Percentiles rank a stretch among this genome's conserved stretches.
These are phyloP conservation scores for Pyrrhura leucotis DNA, from an alignment of 2,797 vertebrate genomes.

Conservation along the genomic window DNA sequence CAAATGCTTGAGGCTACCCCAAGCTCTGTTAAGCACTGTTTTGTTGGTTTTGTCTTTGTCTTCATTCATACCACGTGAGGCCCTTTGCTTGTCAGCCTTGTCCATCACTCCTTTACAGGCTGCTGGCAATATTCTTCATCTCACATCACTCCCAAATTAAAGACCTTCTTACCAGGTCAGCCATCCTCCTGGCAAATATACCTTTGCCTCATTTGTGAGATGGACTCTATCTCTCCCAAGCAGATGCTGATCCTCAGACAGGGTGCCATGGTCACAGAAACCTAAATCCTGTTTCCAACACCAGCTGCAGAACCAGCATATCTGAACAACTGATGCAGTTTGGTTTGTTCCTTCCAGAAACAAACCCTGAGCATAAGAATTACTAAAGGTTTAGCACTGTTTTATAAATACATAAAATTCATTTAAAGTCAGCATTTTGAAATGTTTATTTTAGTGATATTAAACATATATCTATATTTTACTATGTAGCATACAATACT, in stretches of 20 bases:
- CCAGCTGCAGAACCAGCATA: not conserved
- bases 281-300: not conserved
- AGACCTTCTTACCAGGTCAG: not conserved
- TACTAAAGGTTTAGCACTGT: not conserved
- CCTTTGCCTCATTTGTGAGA: not conserved
- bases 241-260: not conserved
- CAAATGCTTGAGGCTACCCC: not conserved
- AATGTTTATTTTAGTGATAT: not conserved
- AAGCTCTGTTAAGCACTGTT: not conserved
- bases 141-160: not conserved
- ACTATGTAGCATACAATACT: not conserved
- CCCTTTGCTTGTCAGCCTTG: not conserved
- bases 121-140: not conserved
- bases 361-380: not conserved
- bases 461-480: not conserved
- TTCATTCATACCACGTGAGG: not conserved
- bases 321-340: fast-evolving
- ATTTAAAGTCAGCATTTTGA: not conserved
- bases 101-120: not conserved
- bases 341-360: not conserved
- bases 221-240: not conserved
- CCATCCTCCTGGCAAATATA: not conserved
- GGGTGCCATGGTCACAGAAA: not conserved
- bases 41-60: not conserved
- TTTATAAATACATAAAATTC: not conserved